Conservation (phyloP, 2,888 invertebrate species). For the Euzetes globulus region DNA sequence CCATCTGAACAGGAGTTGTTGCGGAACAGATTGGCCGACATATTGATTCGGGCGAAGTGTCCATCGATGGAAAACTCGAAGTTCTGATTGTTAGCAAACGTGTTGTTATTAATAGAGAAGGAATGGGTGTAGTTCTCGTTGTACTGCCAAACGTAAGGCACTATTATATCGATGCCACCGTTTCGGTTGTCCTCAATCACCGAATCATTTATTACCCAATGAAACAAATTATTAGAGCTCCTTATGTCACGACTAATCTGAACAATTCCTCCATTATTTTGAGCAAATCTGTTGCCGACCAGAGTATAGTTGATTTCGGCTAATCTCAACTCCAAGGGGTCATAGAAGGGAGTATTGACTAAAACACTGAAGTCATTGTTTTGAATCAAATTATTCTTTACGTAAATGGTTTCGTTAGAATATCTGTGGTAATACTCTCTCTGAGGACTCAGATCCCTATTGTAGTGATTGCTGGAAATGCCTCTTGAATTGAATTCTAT, state of each 20-base stretch:
- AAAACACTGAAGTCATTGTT: slow-evolving; percentile 71
- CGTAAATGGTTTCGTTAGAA: slow-evolving; percentile 74
- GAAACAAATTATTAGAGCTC: slow-evolving; percentile 93
- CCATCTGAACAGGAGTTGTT: slow-evolving; percentile 76
- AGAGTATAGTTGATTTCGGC: slow-evolving; percentile 72
- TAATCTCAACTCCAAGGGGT: slow-evolving; percentile 50
- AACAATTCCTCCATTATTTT: slow-evolving; percentile 75
- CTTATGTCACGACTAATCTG: slow-evolving; percentile 86
- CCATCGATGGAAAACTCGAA: slow-evolving; percentile 82
- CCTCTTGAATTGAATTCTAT: slow-evolving; percentile 37
- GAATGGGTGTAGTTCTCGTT: slow-evolving; percentile 90
- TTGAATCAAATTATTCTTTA: slow-evolving; percentile 70
- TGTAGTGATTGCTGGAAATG: slow-evolving; percentile 68
- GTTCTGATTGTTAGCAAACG: slow-evolving; percentile 71
- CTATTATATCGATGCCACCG: slow-evolving; percentile 76
- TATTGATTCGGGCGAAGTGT: slow-evolving; percentile 81
- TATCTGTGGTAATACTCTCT: slow-evolving; percentile 75
- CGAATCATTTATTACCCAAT: slow-evolving; percentile 80
- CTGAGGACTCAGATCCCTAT: slow-evolving; percentile 71
- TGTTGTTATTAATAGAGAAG: slow-evolving; percentile 74
- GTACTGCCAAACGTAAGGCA: slow-evolving; percentile 93
- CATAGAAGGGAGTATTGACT: slow-evolving; percentile 72
- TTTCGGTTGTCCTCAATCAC: slow-evolving; percentile 73
- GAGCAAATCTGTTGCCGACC: slow-evolving; percentile 71
- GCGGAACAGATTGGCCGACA: slow-evolving; percentile 73